Base-by-base conservation (phyloP, 1,140 invertebrate species). In the Caenorhabditis inopinata region DNA sequence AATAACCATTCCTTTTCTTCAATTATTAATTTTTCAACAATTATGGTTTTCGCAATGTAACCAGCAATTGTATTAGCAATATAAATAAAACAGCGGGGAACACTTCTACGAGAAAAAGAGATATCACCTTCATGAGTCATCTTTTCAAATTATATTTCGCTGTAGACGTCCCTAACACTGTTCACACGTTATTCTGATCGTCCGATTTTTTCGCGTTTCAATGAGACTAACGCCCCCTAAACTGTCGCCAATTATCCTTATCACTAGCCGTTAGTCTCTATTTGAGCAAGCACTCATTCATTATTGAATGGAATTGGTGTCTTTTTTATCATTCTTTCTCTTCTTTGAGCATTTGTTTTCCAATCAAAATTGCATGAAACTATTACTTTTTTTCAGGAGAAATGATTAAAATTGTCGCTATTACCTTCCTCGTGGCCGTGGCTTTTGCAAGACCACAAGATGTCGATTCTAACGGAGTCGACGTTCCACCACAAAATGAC, bases 221-320 rank as follows among this genome's bases (percentile, higher is more conserved):
- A 58, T 16, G 27, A n/a, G 51, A 58, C 51, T 58, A 58, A 32
- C 51, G 51, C 51, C n/a, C 51, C 27, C 27, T 16, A 18, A 47
- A 47, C 51, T n/a, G 35, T 58, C 51, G 29, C 51, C 35, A 29
- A 58, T 58, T 58, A 68, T 32, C 32, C 58, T 68, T 68, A 68
- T 68, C 58, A 68, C 58, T 68, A 14, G 58, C 29, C 58, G n/a
- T 42, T 29, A 6, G 29, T 18, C 32, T 68, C 58, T 68, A 68
- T 32, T 68, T 68, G 35, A 58, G 35, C 51, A 29, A 58, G 51
- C 51, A 25, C 35, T 29, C 51, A 58, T 58, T 29, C 51, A 58
- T 58, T 29, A 58, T 14, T 29, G 51, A 58, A 58, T 58, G n/a
- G n/a, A 25, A 58, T 58, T 58, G 51, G 51, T 48, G 29, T 58